Evolutionary conservation across 2,888 invertebrate genomes (phyloP), one percentile per base, ranked within the genome.

Genomic region (Lissocephala sabroskyi): DNA sequence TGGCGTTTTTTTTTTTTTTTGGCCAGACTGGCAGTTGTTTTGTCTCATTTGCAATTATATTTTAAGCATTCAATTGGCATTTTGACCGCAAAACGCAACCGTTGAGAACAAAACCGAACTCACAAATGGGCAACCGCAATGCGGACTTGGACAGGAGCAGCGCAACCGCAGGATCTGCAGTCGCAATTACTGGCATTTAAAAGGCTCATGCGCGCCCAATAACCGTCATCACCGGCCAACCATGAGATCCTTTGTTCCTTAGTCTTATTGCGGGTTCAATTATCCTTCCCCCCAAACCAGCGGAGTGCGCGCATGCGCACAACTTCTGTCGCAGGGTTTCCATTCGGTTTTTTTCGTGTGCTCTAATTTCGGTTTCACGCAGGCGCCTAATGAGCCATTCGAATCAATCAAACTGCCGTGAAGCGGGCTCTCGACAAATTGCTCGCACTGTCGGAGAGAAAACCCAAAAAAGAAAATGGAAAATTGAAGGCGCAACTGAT

Each of bases 181-280:
- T n/a, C n/a, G n/a, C 79, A 70, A 70, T 70, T 78, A 70, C 60
- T 67, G 76, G 68, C 68, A 70, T 78, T 68, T 78, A 70, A 70
- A 35, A 57, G 65, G 77, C 77, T 9, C 35, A 35, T 32, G 18
- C 19, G 28, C 5, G 14, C 28, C 19, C 9, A 75, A 78, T 76
- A 78, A 70, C 79, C 68, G 79, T 70, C 68, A 70, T 78, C 76
- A 67, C 5, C 46, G 35, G 23, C 23, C 23, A 23, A 23, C 28
- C 42, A 41, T 42, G 43, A 50, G 65, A 65, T 62, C 62, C 70
- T 61, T 40, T 23, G 3, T 7, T 23, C 7, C 7, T 23, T 23
- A 3, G 3, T 23, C 7, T 23, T 23, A 5, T 23, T 23, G 23
- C 7, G 3, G 3, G 23, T 23, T 7, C 23, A 23, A 23, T 7